These are phyloP conservation scores for Siniperca scherzeri DNA, from an alignment of 2,797 vertebrate species.

Conservation along the genomic window DNA sequence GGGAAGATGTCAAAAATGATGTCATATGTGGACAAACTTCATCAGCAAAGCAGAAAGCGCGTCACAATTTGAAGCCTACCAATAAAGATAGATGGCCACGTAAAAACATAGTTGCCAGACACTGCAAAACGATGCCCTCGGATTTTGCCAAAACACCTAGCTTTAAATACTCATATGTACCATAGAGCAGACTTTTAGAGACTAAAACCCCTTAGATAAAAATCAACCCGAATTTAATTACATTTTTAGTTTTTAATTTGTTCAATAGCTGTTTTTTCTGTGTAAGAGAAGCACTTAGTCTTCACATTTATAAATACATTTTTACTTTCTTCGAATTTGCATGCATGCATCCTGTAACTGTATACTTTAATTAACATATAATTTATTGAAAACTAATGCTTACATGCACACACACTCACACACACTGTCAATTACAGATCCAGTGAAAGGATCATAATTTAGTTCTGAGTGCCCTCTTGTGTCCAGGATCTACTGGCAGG, in stretches of 20 bases:
- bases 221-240: neutral
- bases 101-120: neutral
- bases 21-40: neutral
- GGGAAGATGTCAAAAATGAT: neutral
- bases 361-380: neutral
- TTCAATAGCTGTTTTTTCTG: neutral
- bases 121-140: neutral
- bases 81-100: conserved; percentile 4
- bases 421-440: neutral
- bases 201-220: neutral
- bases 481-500: conserved; percentile 26
- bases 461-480: conserved; percentile 20
- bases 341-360: neutral
- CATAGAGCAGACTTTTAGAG: neutral
- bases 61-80: neutral
- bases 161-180: neutral
- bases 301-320: neutral
- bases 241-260: neutral
- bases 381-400: neutral
- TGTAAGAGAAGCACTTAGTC: neutral
- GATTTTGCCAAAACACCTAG: neutral
- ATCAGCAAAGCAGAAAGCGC: conserved; percentile 1
- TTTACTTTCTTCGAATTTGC: neutral
- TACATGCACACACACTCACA: neutral
- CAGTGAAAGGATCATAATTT: conserved; percentile 11